These are phyloP conservation scores for Psilanteris sp. DNA, from an alignment of 1,140 invertebrate species.

Conservation along the genomic window DNA sequence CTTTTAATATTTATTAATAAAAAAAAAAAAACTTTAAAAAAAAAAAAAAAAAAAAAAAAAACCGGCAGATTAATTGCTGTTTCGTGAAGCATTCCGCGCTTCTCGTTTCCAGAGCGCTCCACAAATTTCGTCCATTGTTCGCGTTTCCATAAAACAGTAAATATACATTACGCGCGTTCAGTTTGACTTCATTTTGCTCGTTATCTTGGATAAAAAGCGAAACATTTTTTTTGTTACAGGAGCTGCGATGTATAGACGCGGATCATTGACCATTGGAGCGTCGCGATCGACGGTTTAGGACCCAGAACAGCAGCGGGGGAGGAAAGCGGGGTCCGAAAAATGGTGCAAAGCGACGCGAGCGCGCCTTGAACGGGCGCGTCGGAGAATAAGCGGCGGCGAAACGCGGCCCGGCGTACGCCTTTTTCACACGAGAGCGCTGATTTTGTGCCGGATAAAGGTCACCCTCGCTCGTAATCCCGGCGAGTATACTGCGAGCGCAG, in stretches of 20 bases:
- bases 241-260: not conserved
- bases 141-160: too few relatives aligned
- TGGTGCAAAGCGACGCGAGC: not conserved
- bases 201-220: too few relatives aligned
- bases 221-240: slow-evolving; percentile 11
- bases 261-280: not conserved
- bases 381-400: not conserved
- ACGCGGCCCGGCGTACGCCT: not conserved
- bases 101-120: too few relatives aligned
- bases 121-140: too few relatives aligned
- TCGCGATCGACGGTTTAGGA: not conserved
- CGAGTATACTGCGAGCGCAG: slow-evolving; percentile 21
- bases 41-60: too few relatives aligned
- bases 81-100: too few relatives aligned
- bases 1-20: too few relatives aligned
- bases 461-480: slow-evolving; percentile 19
- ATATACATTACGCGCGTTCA: too few relatives aligned
- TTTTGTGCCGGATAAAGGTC: slow-evolving; percentile 34
- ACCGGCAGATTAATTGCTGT: too few relatives aligned
- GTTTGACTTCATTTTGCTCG: too few relatives aligned
- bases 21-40: too few relatives aligned
- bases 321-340: not conserved
- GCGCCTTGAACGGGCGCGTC: not conserved
- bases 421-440: slow-evolving; percentile 21
- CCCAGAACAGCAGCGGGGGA: not conserved